These are phyloP conservation scores for Coreius guichenoti DNA, from an alignment of 2,797 vertebrate species.

Conservation along the genomic window DNA sequence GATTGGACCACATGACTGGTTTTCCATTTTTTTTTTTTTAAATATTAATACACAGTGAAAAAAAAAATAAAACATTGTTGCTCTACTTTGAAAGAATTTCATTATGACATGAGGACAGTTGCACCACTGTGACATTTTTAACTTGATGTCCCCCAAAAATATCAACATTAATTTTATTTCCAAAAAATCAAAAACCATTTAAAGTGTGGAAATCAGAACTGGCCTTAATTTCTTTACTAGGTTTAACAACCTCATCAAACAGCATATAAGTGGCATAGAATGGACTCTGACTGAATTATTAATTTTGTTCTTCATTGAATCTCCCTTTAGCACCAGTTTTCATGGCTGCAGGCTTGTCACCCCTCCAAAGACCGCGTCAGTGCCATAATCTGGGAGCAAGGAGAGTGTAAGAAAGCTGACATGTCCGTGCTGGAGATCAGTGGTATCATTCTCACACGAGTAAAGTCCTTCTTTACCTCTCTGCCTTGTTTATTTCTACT, in stretches of 20 bases:
- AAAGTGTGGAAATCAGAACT: not conserved
- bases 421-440: conserved; percentile 98
- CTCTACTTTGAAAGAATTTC: not conserved
- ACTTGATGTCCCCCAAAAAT: not conserved
- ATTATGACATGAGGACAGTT: not conserved
- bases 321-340: conserved; percentile 85
- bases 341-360: conserved; percentile 94
- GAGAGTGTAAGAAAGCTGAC: conserved; percentile 96
- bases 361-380: conserved; percentile 93
- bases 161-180: not conserved
- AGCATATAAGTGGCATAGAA: not conserved
- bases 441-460: conserved; percentile 94
- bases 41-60: not conserved
- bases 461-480: conserved; percentile 65
- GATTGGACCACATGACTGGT: not conserved
- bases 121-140: not conserved
- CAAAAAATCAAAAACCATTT: not conserved
- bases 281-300: not conserved
- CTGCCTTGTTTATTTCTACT: not conserved
- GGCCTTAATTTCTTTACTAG: not conserved
- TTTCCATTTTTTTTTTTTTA: not conserved
- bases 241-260: not conserved
- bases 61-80: not conserved
- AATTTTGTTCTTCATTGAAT: not conserved
- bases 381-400: conserved; percentile 96